phyloP scores from a whole-genome alignment of 2,888 invertebrate species.

The Geotrupes spiniger region DNA sequence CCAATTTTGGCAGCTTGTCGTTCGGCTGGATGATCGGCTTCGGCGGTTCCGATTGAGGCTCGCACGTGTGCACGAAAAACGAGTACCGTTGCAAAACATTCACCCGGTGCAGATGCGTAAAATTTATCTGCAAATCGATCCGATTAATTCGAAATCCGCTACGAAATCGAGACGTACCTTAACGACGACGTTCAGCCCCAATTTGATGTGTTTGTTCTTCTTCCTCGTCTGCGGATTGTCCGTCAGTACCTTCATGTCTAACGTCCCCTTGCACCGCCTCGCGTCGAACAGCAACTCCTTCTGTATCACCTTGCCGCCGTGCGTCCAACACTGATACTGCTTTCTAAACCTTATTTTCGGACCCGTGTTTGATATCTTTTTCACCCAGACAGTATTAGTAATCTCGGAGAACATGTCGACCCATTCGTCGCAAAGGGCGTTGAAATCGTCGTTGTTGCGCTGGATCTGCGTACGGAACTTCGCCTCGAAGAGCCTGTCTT shows the following conservation, averaged over 20 bases:
- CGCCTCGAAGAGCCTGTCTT: constrained; percentile 44
- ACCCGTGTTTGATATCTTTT: constrained; percentile 50
- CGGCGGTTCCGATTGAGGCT: constrained; percentile 41
- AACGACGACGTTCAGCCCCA: constrained; percentile 47
- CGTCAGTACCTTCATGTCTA: constrained; percentile 48
- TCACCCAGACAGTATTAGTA: constrained; percentile 48
- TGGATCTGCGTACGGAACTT: constrained; percentile 48
- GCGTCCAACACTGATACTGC: constrained; percentile 50
- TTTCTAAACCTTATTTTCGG: constrained; percentile 49
- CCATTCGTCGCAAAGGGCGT: constrained; percentile 48
- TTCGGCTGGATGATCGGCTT: constrained; percentile 37
- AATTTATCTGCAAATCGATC: constrained; percentile 42
- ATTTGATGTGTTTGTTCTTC: constrained; percentile 45
- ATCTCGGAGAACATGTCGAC: constrained; percentile 47
- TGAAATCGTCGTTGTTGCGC: constrained; percentile 45
- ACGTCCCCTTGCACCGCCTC: constrained; percentile 45
- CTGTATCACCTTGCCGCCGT: constrained; percentile 42
- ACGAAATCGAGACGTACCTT: constrained; percentile 38
- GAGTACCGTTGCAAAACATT: constrained; percentile 37
- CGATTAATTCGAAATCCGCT: not conserved
- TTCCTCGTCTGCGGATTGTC: constrained; percentile 45
- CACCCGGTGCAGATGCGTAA: constrained; percentile 45
- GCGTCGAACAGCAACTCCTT: constrained; percentile 48
- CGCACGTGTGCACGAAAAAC: constrained; percentile 46
- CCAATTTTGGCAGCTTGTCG: constrained; percentile 40